These are phyloP conservation scores for Neosilurus mollespiculum DNA, from an alignment of 2,797 vertebrate genomes.

Conservation along the genomic window DNA sequence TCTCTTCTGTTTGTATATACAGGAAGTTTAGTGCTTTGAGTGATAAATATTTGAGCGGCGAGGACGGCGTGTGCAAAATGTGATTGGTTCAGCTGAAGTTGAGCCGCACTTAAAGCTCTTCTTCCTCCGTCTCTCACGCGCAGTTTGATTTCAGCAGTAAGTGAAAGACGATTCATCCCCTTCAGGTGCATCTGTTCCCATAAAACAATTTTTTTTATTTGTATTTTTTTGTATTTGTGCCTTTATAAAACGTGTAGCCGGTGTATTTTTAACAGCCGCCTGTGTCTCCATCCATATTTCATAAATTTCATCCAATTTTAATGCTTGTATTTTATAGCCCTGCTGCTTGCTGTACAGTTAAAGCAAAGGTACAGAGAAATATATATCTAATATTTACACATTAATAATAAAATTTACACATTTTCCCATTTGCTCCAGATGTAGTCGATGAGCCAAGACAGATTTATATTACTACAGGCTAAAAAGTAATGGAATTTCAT, in stretches of 20 bases:
- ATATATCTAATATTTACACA: not conserved
- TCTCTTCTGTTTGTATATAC: not conserved
- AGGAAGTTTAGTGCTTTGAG: not conserved
- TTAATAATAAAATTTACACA: not conserved
- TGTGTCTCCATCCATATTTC: conserved; percentile 3
- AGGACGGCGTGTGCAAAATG: not conserved
- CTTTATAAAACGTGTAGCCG: not conserved
- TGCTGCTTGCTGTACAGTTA: not conserved
- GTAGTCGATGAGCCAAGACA: not conserved
- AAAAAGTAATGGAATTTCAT: not conserved
- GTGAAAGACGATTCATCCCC: not conserved
- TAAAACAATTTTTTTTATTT: not conserved
- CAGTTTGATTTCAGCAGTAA: not conserved
- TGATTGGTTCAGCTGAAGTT: not conserved
- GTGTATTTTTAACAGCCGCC: conserved; percentile 2
- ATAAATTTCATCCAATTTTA: conserved; percentile 16
- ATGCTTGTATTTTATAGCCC: conserved; percentile 19
- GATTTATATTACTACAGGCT: not conserved
- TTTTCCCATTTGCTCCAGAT: not conserved
- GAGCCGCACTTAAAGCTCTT: not conserved
- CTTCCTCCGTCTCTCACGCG: too few species aligned
- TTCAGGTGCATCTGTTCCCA: not conserved
- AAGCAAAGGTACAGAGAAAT: not conserved
- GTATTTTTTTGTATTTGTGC: too few species aligned
- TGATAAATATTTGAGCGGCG: not conserved